A percentile compares a stretch with the other conserved stretches of the same genome.
Evolutionary conservation across 37 sponge, comb jelly and placozoan species (phyloP).

Genomic region (Mnemiopsis leidyi): DNA sequence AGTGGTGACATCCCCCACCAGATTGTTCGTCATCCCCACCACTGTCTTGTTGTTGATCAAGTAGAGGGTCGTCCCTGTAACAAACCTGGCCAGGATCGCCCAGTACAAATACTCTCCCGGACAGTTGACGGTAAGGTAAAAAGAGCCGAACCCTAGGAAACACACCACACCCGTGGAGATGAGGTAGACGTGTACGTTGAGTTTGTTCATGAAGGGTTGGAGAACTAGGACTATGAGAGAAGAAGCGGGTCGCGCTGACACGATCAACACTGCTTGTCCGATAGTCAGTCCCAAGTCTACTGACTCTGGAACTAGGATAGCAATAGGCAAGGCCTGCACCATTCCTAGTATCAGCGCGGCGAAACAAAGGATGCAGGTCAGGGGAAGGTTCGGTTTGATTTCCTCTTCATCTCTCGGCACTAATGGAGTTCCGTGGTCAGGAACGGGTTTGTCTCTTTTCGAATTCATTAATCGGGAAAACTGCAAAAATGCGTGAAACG

Average conservation of each 20-base stretch:
- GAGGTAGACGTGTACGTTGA: neutral
- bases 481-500: no score
- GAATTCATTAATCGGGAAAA: no score
- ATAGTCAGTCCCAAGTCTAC: neutral
- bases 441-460: no score
- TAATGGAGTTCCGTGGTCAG: no score
- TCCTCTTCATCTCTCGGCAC: no score
- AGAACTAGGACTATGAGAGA: neutral
- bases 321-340: neutral
- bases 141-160: neutral
- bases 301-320: constrained; percentile 7
- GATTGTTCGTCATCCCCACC: neutral
- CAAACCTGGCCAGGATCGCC: neutral
- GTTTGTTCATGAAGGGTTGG: neutral
- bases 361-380: neutral
- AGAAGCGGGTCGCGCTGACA: neutral
- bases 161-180: neutral
- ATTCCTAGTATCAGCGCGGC: neutral
- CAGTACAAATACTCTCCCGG: neutral
- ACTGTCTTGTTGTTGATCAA: neutral
- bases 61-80: neutral
- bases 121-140: neutral
- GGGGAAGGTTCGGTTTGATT: no score
- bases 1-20: neutral
- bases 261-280: neutral